These are phyloP conservation scores for Dryocosmus kuriphilus DNA, from an alignment of 2,888 invertebrate species.

Conservation along the genomic window DNA sequence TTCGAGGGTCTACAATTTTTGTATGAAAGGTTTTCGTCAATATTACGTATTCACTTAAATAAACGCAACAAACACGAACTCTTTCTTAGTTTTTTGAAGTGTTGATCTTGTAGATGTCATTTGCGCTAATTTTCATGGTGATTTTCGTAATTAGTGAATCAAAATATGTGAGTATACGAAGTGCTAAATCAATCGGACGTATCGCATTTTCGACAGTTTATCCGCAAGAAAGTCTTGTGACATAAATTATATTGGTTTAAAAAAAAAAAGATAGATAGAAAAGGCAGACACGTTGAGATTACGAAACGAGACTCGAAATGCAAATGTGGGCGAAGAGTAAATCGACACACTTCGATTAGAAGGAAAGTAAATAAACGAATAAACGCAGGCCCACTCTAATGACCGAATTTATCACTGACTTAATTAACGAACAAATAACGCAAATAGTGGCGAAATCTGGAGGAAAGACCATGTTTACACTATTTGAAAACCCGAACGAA, in stretches of 20 bases:
- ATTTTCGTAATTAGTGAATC: too few species aligned
- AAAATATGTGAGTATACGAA: too few species aligned
- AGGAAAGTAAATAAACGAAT: background rate
- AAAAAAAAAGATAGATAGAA: background rate
- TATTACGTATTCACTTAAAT: too few species aligned
- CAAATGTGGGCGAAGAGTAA: background rate
- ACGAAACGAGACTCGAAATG: background rate
- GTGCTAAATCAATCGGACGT: too few species aligned
- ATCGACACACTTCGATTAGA: background rate
- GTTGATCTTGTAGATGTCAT: too few species aligned
- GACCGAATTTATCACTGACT: background rate
- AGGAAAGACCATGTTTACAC: background rate
- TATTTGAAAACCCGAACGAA: background rate
- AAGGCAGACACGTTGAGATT: background rate
- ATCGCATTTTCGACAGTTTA: too few species aligned
- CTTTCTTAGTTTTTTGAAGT: too few species aligned
- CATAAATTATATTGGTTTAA: background rate
- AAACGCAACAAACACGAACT: too few species aligned
- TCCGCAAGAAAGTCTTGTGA: background rate
- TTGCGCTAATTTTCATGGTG: too few species aligned
- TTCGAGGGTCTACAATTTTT: too few species aligned
- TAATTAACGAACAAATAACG: background rate
- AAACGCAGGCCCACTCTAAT: background rate
- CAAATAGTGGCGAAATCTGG: background rate
- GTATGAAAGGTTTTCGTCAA: too few species aligned